Evolutionary conservation across 2,888 invertebrate species (phyloP), one percentile per base, ranked within the genome.

Genomic region (Lomographa bimaculata): DNA sequence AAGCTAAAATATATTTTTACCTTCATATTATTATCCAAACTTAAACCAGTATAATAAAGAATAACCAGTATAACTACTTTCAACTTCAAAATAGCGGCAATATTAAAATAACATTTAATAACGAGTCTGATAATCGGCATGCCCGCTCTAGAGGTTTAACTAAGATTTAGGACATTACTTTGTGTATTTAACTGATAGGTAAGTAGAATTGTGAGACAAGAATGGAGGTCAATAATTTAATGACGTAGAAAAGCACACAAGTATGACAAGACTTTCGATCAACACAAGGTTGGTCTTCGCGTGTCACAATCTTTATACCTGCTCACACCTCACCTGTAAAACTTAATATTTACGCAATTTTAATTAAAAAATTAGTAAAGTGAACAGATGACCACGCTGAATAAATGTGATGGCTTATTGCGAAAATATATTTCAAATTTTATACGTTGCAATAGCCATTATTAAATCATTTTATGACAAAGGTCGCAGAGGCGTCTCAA

Each of bases 301-400:
- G 54, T 76, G 70, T 67, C 73, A 69, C 70, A 76, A 76, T 69
- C 51, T 51, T 58, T 60, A 43, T 46, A 50, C n/a, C n/a, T n/a
- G n/a, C 62, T 61, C 57, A 61, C 61, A 60, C 59, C 60, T 51
- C 61, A 60, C 59, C 60, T 51, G 50, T 54, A 57, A 54, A 60
- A 49, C 57, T 57, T 44, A 57, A 57, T 51, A 49, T 69, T 68
- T 71, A 54, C 68, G 65, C 62, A 78, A 73, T 50, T 62, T 55
- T 53, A 49, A 55, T 63, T 55, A 60, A 59, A 54, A 53, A 45
- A 43, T 57, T 51, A 46, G 57, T 57, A 52, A 58, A 60, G 64
- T 46, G 33, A 46, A 33, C 41, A 58, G 62, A 63, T 54, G 54
- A 60, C 55, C 57, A 50, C 53, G 44, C 54, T 61, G 57, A 59